Base-by-base conservation (phyloP, 2,113 vertebrate genomes). In the Fukomys damarensis region DNA sequence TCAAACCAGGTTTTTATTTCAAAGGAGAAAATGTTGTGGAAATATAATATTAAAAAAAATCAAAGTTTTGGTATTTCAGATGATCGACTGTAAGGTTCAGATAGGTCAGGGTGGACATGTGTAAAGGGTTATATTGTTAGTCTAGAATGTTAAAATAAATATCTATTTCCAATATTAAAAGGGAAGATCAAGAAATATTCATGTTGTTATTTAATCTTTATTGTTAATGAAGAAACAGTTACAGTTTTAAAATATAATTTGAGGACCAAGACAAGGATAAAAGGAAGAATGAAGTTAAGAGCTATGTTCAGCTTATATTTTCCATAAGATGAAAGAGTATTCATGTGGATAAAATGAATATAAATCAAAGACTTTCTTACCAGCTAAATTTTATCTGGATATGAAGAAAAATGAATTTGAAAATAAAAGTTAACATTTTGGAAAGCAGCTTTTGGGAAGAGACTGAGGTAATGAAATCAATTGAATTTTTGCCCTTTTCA, bases 341-440 rank as follows among this genome's bases (percentile, higher is more conserved):
- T 87, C 56, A 63, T 30, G 52, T 24, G 7, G 76, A 56, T 74
- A 80, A 89, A 65, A 79, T 35, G 63, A 81, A 20, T 76, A 89
- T 8, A 66, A 63, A 70, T 61, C 56, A 94, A 86, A 96, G 38
- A 0, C 49, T 95, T 87, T 87, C 66, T 93, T 79, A 86, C 7
- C 3, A 82, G 76, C 6, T 92, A 65, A 63, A 38, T n/a, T 94
- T 24, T n/a, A 85, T 70, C 80, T 94, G 74, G 95, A 72, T 87
- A 66, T 72, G 28, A 96, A 85, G 52, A 95, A 96, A 83, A 95
- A 91, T 83, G 16, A 93, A 70, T 77, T 85, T 65, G n/a, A 85
- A 72, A 91, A 84, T 91, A 86, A 82, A 92, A 93, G 56, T 17
- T 1, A n/a, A 9, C n/a, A 54, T 85, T 76, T 92, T 91, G 38